A percentile compares a stretch with the other conserved stretches of the same genome.
Evolutionary conservation across 2,888 invertebrate species (phyloP).

Genomic region (Chromoteleia sp.): DNA sequence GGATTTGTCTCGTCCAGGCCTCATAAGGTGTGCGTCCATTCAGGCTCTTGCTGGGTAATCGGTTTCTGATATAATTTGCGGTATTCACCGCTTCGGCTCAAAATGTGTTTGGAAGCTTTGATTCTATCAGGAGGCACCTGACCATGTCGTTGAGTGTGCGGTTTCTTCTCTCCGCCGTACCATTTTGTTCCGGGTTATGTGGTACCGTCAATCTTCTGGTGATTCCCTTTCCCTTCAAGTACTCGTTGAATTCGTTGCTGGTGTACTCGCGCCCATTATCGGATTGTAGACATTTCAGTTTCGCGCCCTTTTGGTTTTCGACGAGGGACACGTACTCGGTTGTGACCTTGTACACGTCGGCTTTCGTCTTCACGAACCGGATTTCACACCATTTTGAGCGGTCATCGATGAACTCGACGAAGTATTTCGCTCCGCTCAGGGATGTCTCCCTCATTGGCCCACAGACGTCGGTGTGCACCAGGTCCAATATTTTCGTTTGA

Average conservation of each 20-base stretch:
- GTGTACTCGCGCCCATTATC: slow-evolving; percentile 73
- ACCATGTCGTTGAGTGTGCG: slow-evolving; percentile 42
- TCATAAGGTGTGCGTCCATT: slow-evolving; percentile 39
- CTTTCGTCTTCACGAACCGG: slow-evolving; percentile 70
- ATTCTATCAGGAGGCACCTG: slow-evolving; percentile 37
- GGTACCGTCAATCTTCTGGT: slow-evolving; percentile 72
- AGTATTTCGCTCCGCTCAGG: slow-evolving; percentile 69
- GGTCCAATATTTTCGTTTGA: slow-evolving; percentile 39
- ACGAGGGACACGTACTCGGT: slow-evolving; percentile 64
- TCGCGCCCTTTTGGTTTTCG: slow-evolving; percentile 67
- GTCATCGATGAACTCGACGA: slow-evolving; percentile 75
- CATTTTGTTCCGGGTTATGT: slow-evolving; percentile 46
- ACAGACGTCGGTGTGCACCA: slow-evolving; percentile 73
- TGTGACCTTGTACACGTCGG: slow-evolving; percentile 65
- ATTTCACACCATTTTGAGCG: slow-evolving; percentile 71
- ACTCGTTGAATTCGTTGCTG: slow-evolving; percentile 71
- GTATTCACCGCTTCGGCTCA: slow-evolving; percentile 54
- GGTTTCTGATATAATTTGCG: slow-evolving; percentile 45
- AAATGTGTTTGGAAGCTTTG: slow-evolving; percentile 33
- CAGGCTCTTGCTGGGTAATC: slow-evolving; percentile 32
- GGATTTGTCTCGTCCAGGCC: slow-evolving; percentile 26
- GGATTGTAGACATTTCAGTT: slow-evolving; percentile 70
- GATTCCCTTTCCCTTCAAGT: slow-evolving; percentile 73
- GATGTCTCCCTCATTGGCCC: slow-evolving; percentile 71
- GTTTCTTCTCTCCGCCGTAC: slow-evolving; percentile 39